Evolutionary conservation across 1,140 invertebrate species (phyloP), one percentile per base, ranked within the genome.

Genomic region (Bombus terrestris): DNA sequence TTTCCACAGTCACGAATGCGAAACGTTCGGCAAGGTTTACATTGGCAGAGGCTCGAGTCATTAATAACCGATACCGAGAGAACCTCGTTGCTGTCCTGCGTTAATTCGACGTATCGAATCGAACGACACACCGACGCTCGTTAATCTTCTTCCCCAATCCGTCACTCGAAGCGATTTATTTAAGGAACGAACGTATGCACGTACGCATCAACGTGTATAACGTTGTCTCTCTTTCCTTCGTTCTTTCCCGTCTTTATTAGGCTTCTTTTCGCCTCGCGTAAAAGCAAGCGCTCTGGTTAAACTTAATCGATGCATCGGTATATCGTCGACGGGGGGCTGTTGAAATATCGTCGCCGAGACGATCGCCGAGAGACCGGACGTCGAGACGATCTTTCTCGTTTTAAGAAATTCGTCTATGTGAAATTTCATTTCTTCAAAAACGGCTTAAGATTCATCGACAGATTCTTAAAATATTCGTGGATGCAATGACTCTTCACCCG

Each of bases 81-180:
- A 81, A 86, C 78, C 72, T 81, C 85, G 89, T 91, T 91, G 85
- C 83, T 88, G 85, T 87, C 86, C 71, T 86, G 83, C 85, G 89
- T 89, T 92, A 93, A 93, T 92, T 92, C 90, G 90, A 93, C 92
- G 91, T 93, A 94, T 93, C 93, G 92, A 94, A 94, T 94, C 90
- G 92, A 88, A 91, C 90, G 90, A 92, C 92, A 93, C 93, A 92
- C 91, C 91, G 77, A 85, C 84, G 91, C 87, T 92, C 92, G 89
- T 93, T 92, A 93, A 93, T 93, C 92, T 93, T 93, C 75, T 81
- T 89, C 85, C 75, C 87, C 90, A 76, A 91, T 91, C 87, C 90
- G 85, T 93, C 89, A 92, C 90, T 92, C 88, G 64, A 59, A 69
- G 79, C 89, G 89, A 89, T 90, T 93, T 92, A 88, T 87, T 88